Evolutionary conservation across 2,797 vertebrate genomes (phyloP).

Genomic region (Philypnodon macrostomus): DNA sequence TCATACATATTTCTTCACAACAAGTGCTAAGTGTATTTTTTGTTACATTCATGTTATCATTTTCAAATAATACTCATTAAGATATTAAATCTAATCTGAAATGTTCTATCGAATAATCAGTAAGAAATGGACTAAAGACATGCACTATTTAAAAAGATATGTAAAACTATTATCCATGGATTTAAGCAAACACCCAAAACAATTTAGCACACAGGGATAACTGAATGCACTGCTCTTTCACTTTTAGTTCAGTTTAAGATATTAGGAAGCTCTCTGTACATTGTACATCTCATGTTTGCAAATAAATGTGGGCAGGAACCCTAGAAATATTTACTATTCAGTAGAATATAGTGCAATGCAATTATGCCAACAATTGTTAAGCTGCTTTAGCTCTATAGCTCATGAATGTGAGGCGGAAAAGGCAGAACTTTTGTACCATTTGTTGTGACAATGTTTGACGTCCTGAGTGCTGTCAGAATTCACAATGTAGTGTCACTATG

Average conservation of each 20-base stretch:
- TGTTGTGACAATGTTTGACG: background rate
- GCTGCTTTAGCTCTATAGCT: background rate
- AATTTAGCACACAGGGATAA: slow-evolving; percentile 1
- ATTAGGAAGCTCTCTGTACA: background rate
- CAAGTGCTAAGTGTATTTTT: too few species aligned
- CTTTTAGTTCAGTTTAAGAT: background rate
- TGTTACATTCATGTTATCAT: slow-evolving; percentile 3
- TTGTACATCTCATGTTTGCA: background rate
- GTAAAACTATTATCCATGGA: slow-evolving; percentile 3
- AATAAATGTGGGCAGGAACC: background rate
- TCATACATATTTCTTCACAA: too few species aligned
- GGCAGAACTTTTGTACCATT: background rate
- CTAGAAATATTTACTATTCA: background rate
- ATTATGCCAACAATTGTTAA: background rate
- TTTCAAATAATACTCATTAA: background rate
- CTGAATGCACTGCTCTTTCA: background rate
- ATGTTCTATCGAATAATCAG: background rate
- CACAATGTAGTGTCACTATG: slow-evolving; percentile 2
- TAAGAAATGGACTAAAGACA: background rate
- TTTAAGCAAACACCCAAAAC: background rate
- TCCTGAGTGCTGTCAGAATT: slow-evolving; percentile 9
- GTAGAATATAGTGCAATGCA: background rate
- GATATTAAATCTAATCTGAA: background rate
- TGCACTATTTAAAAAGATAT: slow-evolving; percentile 1
- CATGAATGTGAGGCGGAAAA: background rate